A percentile compares a stretch with the other conserved stretches of the same genome.
These are phyloP conservation scores for Synergus laeviventris DNA, from an alignment of 2,888 invertebrate species.

Conservation along the genomic window DNA sequence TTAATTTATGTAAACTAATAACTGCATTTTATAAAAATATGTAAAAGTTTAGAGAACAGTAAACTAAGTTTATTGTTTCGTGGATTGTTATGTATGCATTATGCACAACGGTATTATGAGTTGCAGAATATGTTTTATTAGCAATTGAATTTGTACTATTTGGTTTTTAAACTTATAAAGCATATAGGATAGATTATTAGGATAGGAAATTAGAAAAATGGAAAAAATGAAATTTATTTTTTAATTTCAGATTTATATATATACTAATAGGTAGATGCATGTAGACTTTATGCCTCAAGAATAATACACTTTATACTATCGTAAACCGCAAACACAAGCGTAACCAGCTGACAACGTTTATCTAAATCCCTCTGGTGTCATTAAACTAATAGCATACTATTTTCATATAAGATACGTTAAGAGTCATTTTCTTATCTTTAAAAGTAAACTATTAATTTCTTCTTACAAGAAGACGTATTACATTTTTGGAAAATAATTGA, in stretches of 20 bases:
- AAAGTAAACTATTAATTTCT: not conserved
- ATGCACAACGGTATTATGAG: not conserved
- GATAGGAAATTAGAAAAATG: not conserved
- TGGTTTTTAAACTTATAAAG: not conserved
- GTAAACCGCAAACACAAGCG: not conserved
- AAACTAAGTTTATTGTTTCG: not conserved
- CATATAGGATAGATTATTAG: not conserved
- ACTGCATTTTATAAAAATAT: too few relatives aligned
- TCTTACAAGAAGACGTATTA: not conserved
- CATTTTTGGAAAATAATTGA: not conserved
- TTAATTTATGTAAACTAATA: too few relatives aligned
- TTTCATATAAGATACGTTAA: not conserved
- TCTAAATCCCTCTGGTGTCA: not conserved
- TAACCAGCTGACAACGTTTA: not conserved
- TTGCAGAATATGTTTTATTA: not conserved
- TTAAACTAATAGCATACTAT: not conserved
- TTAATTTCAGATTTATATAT: not conserved
- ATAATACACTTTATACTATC: not conserved
- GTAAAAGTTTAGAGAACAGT: not conserved
- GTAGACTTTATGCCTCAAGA: not conserved
- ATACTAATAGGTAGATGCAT: not conserved
- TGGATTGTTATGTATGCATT: not conserved
- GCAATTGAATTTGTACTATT: not conserved
- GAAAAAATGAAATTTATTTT: not conserved
- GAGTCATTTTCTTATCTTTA: not conserved